Base-by-base conservation (phyloP, 1,140 invertebrate genomes). In the Drosophila mauritiana region DNA sequence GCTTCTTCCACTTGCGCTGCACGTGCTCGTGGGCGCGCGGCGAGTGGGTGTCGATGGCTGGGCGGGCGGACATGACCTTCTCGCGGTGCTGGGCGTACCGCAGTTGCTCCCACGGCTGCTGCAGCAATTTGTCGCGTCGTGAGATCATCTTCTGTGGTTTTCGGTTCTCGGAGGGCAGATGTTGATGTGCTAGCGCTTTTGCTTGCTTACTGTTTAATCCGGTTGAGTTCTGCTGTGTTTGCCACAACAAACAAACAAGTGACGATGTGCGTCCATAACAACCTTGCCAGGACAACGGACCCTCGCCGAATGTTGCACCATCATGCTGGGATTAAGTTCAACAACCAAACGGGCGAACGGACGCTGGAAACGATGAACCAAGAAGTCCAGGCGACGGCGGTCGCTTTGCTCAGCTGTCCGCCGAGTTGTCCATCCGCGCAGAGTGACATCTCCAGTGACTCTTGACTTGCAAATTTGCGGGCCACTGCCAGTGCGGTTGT, bases 1-100 rank as follows among this genome's bases (percentile, higher is more conserved):
- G 80, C 75, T 94, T 94, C 79, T 94, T 94, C 57, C 93, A 82
- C 86, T 94, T 94, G 54, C 91, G 83, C 22, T 89, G 79, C 4
- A 94, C 93, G 75, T 94, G 94, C 61, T 90, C 85, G 61, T 93
- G 91, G 40, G 79, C 73, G 5, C 92, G 79, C 13, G 94, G 94
- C 13, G 92, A 88, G n/a, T 86, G 79, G 11, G 92, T 92, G 88
- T 94, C 94, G 31, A 94, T 93, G 20, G 93, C 93, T 4, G 94
- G 93, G 11, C 93, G 86, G 2, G 94, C 94, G 15, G 92, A 92
- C 75, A 92, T 78, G 13, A 94, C 93, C 80, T 93, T 93, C 75
- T 90, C 83, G 53, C 92, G 73, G 73, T 93, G 93, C 68, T 93
- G 91, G 45, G 92, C 92, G 78, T 92, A 93, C 17, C 91, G 91